A percentile compares a stretch with the other conserved stretches of the same genome.
Conservation (phyloP, 2,888 invertebrate genomes). For the Lobophora halterata region DNA sequence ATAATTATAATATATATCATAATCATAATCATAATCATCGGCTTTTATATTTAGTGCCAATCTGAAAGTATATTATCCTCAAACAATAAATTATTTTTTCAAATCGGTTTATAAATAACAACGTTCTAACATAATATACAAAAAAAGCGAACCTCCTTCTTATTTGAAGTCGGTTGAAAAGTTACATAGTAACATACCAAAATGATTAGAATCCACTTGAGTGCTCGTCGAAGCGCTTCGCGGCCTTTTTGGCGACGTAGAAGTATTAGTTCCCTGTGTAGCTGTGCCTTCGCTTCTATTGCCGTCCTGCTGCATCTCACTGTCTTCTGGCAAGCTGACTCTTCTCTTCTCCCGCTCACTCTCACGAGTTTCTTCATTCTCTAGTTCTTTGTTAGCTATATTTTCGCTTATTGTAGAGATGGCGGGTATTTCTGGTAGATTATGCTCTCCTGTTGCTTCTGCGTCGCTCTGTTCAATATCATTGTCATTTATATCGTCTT, state of each 20-base stretch:
- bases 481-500: constrained; percentile 54
- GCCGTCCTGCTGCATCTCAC: constrained; percentile 70
- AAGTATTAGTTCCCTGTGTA: constrained; percentile 65
- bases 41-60: too few species aligned
- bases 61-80: too few species aligned
- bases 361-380: constrained; percentile 55
- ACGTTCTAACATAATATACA: too few species aligned
- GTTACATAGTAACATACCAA: constrained; percentile 80
- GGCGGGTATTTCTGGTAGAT: constrained; percentile 82
- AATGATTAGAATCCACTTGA: constrained; percentile 92
- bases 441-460: constrained; percentile 52
- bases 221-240: constrained; percentile 90
- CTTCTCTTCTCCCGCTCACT: constrained; percentile 77
- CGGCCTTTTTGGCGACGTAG: constrained; percentile 85
- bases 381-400: constrained; percentile 73
- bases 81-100: too few species aligned
- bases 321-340: constrained; percentile 82
- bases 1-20: too few species aligned
- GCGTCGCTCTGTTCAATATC: constrained; percentile 50
- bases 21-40: too few species aligned
- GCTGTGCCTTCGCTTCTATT: constrained; percentile 61
- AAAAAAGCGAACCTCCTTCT: too few species aligned
- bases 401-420: constrained; percentile 89
- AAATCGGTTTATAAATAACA: too few species aligned
- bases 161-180: too few species aligned